Conservation (phyloP, 37 sponge, comb jelly and placozoan genomes). For the Eunapius fragilis region DNA sequence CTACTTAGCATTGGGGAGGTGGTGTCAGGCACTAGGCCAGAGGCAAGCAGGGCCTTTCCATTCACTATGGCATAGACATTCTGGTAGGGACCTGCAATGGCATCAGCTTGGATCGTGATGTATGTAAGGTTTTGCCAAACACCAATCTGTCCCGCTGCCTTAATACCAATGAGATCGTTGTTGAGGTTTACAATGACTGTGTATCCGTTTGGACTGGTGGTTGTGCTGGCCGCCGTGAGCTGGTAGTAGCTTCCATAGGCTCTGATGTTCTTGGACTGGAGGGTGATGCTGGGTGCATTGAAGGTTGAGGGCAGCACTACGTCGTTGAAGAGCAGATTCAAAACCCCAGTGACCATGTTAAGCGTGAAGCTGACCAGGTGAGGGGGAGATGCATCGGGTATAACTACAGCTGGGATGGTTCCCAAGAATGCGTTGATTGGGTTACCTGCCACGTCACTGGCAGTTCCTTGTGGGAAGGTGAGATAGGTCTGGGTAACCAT, state of each 20-base stretch:
- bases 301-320: conserved; percentile 72
- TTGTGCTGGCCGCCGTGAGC: conserved; percentile 56
- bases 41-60: conserved; percentile 75
- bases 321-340: conserved; percentile 79
- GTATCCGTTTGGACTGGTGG: conserved; percentile 58
- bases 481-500: conserved; percentile 39
- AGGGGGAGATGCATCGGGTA: conserved; percentile 40
- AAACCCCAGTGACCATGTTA: conserved; percentile 65
- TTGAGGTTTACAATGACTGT: conserved; percentile 49
- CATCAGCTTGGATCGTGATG: conserved; percentile 82
- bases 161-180: conserved; percentile 74
- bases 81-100: conserved; percentile 78
- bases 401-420: background rate
- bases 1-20: conserved; percentile 49
- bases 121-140: conserved; percentile 64
- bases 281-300: conserved; percentile 63
- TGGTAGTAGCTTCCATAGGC: conserved; percentile 55
- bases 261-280: conserved; percentile 61
- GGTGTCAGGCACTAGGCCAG: conserved; percentile 51
- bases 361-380: conserved; percentile 55
- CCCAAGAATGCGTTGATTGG: background rate
- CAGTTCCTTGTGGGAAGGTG: conserved; percentile 20
- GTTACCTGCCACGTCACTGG: conserved; percentile 56
- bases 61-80: conserved; percentile 84
- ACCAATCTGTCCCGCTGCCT: conserved; percentile 68